A percentile compares a stretch with the other conserved stretches of the same genome.
These are phyloP conservation scores for Ganaspis brasiliensis DNA, from an alignment of 2,888 invertebrate genomes.

Conservation along the genomic window DNA sequence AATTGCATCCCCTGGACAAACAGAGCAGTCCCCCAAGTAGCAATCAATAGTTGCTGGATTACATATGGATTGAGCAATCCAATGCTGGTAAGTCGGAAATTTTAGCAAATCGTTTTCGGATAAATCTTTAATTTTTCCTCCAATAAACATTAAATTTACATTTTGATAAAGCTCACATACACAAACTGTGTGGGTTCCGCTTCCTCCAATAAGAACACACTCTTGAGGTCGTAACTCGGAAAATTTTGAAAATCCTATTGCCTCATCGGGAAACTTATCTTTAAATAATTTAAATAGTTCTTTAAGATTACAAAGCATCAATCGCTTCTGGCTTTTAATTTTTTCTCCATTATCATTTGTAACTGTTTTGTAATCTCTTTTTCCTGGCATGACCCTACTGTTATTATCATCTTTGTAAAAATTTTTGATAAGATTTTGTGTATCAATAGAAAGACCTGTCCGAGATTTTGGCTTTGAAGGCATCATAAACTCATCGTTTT, in stretches of 20 bases:
- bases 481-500: not conserved
- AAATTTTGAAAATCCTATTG: constrained; percentile 7
- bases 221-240: not conserved
- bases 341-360: not conserved
- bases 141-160: not conserved
- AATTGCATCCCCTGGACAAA: constrained; percentile 1
- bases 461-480: not conserved
- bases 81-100: not conserved
- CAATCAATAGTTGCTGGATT: not conserved
- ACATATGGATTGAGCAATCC: not conserved
- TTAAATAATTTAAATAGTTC: not conserved
- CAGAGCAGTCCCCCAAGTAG: not conserved
- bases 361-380: not conserved
- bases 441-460: not conserved
- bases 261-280: not conserved
- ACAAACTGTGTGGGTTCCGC: not conserved
- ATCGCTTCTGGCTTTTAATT: not conserved
- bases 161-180: constrained; percentile 1
- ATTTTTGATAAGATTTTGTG: not conserved
- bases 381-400: not conserved
- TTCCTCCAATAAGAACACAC: not conserved
- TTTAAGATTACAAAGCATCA: not conserved
- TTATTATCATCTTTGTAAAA: not conserved
- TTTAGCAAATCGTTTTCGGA: not conserved
- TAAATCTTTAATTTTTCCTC: constrained; percentile 9